Conservation (phyloP, 2,888 invertebrate genomes). For the Tridacna gigas region DNA sequence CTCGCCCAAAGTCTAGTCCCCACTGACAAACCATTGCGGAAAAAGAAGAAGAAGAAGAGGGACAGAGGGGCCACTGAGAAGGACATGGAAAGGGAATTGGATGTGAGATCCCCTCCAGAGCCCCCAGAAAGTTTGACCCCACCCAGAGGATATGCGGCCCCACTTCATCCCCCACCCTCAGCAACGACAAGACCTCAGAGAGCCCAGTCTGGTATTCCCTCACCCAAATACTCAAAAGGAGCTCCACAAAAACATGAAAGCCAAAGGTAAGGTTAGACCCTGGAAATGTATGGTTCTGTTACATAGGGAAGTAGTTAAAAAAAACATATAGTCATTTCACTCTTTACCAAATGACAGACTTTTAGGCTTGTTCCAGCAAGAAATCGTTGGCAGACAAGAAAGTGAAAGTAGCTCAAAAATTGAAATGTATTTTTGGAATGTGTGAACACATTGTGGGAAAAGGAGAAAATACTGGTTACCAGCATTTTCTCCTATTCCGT, state of each 20-base stretch:
- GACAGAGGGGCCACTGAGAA: conserved; percentile 49
- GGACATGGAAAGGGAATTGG: conserved; percentile 65
- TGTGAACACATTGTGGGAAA: neutral
- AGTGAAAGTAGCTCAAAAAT: no score
- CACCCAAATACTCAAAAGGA: conserved; percentile 75
- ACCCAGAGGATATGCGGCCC: conserved; percentile 77
- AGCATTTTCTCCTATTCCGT: neutral
- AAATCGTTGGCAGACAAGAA: no score
- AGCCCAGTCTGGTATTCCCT: conserved; percentile 72
- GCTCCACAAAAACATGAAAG: conserved; percentile 71
- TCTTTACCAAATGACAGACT: no score
- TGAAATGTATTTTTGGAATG: no score
- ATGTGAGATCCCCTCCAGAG: conserved; percentile 68
- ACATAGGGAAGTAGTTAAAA: no score
- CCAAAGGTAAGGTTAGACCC: conserved; percentile 42
- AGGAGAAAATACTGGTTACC: neutral
- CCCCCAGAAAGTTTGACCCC: conserved; percentile 75
- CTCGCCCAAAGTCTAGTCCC: conserved; percentile 21
- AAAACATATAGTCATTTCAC: no score
- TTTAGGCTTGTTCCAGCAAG: no score
- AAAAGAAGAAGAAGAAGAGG: conserved; percentile 74
- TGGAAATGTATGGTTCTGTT: neutral
- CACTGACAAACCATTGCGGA: conserved; percentile 44
- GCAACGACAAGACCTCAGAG: conserved; percentile 65
- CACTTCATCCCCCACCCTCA: conserved; percentile 78